A percentile compares a stretch with the other conserved stretches of the same genome.
Conservation (phyloP, 2,797 vertebrate species). For the Neopelma chrysocephalum region DNA sequence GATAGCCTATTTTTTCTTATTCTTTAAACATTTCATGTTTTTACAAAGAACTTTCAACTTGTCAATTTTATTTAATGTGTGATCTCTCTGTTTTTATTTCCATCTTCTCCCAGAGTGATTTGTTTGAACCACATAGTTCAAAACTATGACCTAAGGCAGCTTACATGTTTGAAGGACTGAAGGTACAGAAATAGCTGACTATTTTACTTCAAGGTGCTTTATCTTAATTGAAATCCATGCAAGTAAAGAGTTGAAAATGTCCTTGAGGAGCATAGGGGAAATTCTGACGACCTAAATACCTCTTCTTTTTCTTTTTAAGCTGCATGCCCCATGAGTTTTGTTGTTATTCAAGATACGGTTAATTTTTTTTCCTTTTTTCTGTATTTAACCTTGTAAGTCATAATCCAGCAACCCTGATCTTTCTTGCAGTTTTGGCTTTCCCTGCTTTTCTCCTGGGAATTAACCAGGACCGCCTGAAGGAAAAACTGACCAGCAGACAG, state of each 20-base stretch:
- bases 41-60: neutral
- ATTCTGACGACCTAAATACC: neutral
- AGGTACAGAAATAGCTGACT: neutral
- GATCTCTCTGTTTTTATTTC: neutral
- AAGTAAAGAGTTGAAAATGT: neutral
- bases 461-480: conserved; percentile 90
- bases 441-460: conserved; percentile 96
- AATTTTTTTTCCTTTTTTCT: neutral
- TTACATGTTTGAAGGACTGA: neutral
- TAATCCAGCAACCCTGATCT: neutral
- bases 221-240: conserved; percentile 1
- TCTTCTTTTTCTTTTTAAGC: neutral
- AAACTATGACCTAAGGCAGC: neutral
- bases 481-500: conserved; percentile 96
- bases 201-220: neutral
- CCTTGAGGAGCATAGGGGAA: neutral
- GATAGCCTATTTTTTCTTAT: neutral
- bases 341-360: neutral
- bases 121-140: neutral
- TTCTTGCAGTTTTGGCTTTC: conserved; percentile 90
- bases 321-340: neutral
- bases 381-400: neutral
- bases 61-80: neutral
- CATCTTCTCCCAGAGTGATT: neutral
- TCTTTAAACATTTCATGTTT: neutral